Percentiles rank a stretch among this genome's conserved stretches.
These are phyloP conservation scores for Tanypteryx hageni DNA, from an alignment of 2,888 invertebrate species.

Conservation along the genomic window DNA sequence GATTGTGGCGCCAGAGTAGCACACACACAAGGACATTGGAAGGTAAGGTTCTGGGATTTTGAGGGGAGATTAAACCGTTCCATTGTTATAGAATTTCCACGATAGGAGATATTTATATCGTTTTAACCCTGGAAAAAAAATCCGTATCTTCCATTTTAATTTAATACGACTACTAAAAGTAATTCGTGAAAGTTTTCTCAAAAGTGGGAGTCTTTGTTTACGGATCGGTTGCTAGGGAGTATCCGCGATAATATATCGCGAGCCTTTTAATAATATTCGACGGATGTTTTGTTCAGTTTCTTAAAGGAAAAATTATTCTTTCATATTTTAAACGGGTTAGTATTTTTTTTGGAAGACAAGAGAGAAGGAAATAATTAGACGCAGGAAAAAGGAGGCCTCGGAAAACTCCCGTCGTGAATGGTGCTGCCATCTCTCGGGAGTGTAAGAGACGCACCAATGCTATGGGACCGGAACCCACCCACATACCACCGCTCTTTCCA, in stretches of 20 bases:
- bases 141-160: neutral
- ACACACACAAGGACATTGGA: slow-evolving; percentile 61
- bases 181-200: neutral
- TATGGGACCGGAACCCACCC: slow-evolving; percentile 64
- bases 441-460: slow-evolving; percentile 56
- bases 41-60: slow-evolving; percentile 61
- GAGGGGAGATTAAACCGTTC: slow-evolving; percentile 55
- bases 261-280: neutral
- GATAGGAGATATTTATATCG: slow-evolving; percentile 20
- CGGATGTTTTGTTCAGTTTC: neutral
- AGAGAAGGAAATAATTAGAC: slow-evolving; percentile 29
- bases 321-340: neutral
- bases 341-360: neutral
- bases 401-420: slow-evolving; percentile 41
- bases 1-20: slow-evolving; percentile 67
- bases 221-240: neutral
- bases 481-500: slow-evolving; percentile 18
- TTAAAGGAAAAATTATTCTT: neutral
- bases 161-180: neutral
- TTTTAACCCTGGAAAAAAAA: neutral
- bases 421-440: slow-evolving; percentile 62
- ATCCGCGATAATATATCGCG: neutral
- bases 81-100: slow-evolving; percentile 28
- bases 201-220: neutral
- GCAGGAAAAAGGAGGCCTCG: neutral